Conservation (phyloP, 2,888 invertebrate species). For the Crossocerus cetratus region DNA sequence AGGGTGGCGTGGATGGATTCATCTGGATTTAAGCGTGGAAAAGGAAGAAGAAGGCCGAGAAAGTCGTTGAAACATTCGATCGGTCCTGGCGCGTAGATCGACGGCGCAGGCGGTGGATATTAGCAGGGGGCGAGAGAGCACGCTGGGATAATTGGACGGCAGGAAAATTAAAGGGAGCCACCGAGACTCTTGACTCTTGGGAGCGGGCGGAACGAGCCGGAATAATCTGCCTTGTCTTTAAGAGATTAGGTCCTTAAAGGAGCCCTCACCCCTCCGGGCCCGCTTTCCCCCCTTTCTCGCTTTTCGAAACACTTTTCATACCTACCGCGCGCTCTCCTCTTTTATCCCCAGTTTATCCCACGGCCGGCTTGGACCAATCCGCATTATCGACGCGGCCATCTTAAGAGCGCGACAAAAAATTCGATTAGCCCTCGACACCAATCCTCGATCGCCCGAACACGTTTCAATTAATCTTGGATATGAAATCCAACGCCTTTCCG, state of each 20-base stretch:
- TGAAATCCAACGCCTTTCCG: too few relatives aligned
- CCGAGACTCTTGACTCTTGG: constrained; percentile 59
- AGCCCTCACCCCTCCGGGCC: neutral
- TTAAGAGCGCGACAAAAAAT: neutral
- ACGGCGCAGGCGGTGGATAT: constrained; percentile 43
- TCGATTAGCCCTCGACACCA: neutral
- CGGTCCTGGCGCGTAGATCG: constrained; percentile 38
- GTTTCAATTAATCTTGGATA: too few relatives aligned
- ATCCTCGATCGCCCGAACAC: neutral
- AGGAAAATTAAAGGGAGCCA: constrained; percentile 72
- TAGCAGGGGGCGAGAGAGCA: constrained; percentile 62
- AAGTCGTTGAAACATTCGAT: constrained; percentile 54
- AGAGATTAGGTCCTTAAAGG: constrained; percentile 63
- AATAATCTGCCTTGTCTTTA: constrained; percentile 71
- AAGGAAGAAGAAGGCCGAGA: constrained; percentile 28
- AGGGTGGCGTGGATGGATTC: constrained; percentile 18
- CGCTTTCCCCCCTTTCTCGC: neutral
- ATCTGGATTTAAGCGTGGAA: constrained; percentile 25
- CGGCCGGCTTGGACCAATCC: too few relatives aligned
- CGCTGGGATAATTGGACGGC: constrained; percentile 72
- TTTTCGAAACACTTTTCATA: constrained; percentile 34
- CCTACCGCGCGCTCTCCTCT: neutral
- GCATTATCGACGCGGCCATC: neutral
- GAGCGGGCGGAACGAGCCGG: constrained; percentile 66
- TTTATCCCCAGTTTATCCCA: too few relatives aligned